These are phyloP conservation scores for Chloroceryle inda DNA, from an alignment of 2,797 vertebrate genomes.

Conservation along the genomic window DNA sequence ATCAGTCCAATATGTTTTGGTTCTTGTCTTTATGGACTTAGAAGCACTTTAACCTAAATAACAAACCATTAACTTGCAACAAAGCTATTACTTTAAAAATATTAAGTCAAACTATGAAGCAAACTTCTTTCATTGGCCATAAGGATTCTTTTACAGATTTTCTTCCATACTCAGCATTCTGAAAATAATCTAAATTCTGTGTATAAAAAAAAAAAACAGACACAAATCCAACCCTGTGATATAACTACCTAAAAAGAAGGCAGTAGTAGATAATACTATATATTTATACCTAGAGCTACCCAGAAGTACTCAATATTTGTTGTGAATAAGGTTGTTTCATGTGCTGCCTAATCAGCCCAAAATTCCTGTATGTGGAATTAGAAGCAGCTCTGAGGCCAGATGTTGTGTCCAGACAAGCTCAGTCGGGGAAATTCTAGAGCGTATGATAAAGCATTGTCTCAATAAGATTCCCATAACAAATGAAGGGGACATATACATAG, in stretches of 20 bases:
- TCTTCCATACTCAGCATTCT: neutral
- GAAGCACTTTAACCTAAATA: neutral
- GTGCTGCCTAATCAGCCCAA: neutral
- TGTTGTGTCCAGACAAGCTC: neutral
- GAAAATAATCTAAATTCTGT: neutral
- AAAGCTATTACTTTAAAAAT: neutral
- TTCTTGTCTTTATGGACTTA: neutral
- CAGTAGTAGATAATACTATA: neutral
- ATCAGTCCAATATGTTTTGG: neutral
- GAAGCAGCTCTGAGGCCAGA: neutral
- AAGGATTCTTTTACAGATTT: neutral
- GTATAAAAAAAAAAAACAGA: neutral
- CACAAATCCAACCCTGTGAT: neutral
- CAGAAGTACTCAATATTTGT: neutral
- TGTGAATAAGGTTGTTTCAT: neutral
- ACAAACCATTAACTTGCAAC: neutral
- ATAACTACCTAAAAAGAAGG: neutral
- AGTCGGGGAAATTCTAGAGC: neutral
- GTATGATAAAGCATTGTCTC: neutral
- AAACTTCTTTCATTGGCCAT: neutral
- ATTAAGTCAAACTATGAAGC: neutral
- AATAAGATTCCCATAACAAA: neutral
- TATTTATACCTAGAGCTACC: neutral
- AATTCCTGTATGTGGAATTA: neutral
- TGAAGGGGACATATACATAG: accelerated